Conservation (phyloP, 2,113 vertebrate species). For the Calidris pygmaea region DNA sequence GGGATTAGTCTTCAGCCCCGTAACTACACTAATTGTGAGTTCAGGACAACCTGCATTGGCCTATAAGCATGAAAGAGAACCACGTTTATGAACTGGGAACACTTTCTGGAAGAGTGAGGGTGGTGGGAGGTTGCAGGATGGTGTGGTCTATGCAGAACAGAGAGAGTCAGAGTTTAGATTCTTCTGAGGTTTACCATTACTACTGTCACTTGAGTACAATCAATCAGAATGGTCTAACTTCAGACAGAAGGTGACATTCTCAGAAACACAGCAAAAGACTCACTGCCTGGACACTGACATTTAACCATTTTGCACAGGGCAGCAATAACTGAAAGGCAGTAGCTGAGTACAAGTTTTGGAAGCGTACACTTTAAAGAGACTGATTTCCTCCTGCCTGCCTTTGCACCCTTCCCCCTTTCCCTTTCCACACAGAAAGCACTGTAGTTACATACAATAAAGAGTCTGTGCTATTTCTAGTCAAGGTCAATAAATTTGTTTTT, state of each 20-base stretch:
- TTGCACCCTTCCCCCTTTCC: not conserved
- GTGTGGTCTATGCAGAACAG: fast-evolving
- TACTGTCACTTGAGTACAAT: no score
- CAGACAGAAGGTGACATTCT: not conserved
- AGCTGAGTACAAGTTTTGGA: not conserved
- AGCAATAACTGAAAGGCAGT: not conserved
- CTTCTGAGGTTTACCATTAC: not conserved
- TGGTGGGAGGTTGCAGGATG: not conserved
- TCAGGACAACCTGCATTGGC: not conserved
- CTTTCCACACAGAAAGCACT: not conserved
- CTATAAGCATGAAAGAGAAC: not conserved
- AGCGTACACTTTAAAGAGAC: not conserved
- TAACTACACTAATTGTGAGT: not conserved
- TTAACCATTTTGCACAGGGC: not conserved
- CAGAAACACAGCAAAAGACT: not conserved
- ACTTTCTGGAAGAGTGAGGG: not conserved
- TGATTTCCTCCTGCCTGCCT: not conserved
- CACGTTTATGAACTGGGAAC: not conserved
- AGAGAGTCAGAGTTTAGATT: not conserved
- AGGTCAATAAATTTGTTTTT: not conserved
- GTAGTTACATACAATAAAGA: not conserved
- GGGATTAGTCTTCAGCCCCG: not conserved
- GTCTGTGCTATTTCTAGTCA: not conserved
- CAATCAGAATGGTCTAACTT: not conserved
- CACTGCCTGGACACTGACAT: not conserved